These are phyloP conservation scores for Ursus arctos DNA, from an alignment of 2,113 vertebrate genomes.

Conservation along the genomic window DNA sequence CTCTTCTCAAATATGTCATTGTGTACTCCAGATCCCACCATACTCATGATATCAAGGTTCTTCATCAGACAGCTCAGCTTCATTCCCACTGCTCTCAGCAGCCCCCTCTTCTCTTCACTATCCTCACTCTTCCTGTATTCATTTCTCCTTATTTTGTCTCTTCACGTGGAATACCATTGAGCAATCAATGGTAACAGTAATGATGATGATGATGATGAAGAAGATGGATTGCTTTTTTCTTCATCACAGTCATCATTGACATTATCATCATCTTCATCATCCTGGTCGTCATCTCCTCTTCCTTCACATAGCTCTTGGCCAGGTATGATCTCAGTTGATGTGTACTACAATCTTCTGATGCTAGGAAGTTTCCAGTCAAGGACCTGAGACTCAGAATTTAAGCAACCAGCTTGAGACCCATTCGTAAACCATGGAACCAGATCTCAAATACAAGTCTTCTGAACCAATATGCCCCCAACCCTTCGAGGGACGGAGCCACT, in stretches of 20 bases:
- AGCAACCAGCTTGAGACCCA: not conserved
- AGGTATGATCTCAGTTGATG: not conserved
- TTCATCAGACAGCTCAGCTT: not conserved
- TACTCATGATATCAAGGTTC: not conserved
- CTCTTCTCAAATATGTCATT: not conserved
- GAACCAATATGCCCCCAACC: not conserved
- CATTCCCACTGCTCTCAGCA: not conserved
- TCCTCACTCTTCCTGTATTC: fast-evolving
- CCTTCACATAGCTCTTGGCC: not conserved
- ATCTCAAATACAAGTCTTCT: not conserved
- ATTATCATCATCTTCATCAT: not conserved
- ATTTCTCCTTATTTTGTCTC: not conserved
- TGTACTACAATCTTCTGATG: not conserved
- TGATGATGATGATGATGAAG: not conserved
- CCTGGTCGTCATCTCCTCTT: not conserved
- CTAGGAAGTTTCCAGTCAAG: not conserved
- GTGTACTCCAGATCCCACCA: not conserved
- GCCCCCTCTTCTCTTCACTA: not conserved
- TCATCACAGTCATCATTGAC: not conserved
- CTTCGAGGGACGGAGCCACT: not conserved
- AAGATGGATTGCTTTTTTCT: not conserved
- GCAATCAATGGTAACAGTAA: not conserved
- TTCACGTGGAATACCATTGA: not conserved
- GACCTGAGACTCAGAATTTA: not conserved
- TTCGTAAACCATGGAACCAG: not conserved